Evolutionary conservation across 1,140 invertebrate species (phyloP), one percentile per base, ranked within the genome.

Genomic region (Diorhabda carinulata): DNA sequence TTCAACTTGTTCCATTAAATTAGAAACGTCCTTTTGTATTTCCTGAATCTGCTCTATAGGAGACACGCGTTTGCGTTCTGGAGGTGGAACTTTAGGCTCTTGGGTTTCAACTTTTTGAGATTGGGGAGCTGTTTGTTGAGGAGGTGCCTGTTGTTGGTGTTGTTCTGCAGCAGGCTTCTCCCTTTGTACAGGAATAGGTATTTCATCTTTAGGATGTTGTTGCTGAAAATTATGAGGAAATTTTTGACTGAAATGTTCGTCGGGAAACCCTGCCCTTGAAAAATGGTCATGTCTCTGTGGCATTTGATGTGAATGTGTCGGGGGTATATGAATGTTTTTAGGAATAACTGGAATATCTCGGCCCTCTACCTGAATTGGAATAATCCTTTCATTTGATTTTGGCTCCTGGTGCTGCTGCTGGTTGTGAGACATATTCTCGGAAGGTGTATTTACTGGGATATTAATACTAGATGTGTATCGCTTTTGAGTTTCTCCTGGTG

Each of bases 321-420:
- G 71, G 57, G 64, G 43, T 42, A 66, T 66, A 66, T 52, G 6
- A 52, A n/a, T 6, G n/a, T 84, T 82, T 65, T 85, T 88, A 59
- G 90, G 86, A 40, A 91, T 83, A 3, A 92, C 86, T 2, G 90
- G 90, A 72, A 90, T 87, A 73, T 92, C 90, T 52, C 92, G 82
- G 40, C 92, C 92, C 81, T 95, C 93, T 0, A 95, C 91, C 72
- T 92, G 92, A 57, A 95, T 95, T 3, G 93, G 93, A 79, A 96
- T 95, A 76, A 93, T 91, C 72, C 92, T 85, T 9, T 94, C 89
- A 58, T 84, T 85, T 43, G 83, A 78, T 57, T 78, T 78, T 41
- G 65, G 80, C 67, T 62, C 78, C 69, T 74, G 69, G 66, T 73
- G 73, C 76, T 80, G 72, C 74, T 76, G 73, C 76, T 79, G 65